These are phyloP conservation scores for Dryococelus australis DNA, from an alignment of 2,888 invertebrate species.

Conservation along the genomic window DNA sequence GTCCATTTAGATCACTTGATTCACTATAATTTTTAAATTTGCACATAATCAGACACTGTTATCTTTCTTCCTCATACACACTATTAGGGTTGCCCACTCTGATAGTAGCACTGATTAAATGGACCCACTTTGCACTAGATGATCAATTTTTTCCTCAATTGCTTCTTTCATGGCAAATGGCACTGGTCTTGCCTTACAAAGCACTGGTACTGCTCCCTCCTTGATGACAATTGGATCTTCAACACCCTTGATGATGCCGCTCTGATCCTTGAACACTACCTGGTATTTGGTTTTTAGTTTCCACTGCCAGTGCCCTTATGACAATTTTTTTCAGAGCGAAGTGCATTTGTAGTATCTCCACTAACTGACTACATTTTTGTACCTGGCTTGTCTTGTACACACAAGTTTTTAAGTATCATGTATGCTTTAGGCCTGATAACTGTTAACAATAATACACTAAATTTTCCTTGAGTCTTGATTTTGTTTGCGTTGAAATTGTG, in stretches of 20 bases:
- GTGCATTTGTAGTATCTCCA: no score
- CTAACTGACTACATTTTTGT: no score
- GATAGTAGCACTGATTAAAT: background rate
- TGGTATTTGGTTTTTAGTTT: background rate
- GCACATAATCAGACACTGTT: background rate
- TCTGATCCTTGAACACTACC: background rate
- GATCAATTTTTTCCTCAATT: background rate
- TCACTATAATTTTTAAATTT: background rate
- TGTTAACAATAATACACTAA: no score
- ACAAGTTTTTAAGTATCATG: no score
- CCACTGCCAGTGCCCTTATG: background rate
- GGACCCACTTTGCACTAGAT: background rate
- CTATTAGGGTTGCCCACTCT: background rate
- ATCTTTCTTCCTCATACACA: background rate
- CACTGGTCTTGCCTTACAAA: background rate
- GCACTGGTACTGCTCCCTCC: background rate
- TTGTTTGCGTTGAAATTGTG: no score
- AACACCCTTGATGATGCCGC: background rate
- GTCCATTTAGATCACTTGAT: background rate
- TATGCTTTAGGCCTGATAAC: no score
- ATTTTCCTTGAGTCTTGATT: no score
- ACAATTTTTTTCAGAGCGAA: no score
- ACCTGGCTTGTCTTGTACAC: no score
- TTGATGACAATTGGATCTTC: background rate
- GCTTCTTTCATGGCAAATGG: background rate